These are phyloP conservation scores for Petaurus breviceps DNA, from an alignment of 2,113 vertebrate species.

Conservation along the genomic window DNA sequence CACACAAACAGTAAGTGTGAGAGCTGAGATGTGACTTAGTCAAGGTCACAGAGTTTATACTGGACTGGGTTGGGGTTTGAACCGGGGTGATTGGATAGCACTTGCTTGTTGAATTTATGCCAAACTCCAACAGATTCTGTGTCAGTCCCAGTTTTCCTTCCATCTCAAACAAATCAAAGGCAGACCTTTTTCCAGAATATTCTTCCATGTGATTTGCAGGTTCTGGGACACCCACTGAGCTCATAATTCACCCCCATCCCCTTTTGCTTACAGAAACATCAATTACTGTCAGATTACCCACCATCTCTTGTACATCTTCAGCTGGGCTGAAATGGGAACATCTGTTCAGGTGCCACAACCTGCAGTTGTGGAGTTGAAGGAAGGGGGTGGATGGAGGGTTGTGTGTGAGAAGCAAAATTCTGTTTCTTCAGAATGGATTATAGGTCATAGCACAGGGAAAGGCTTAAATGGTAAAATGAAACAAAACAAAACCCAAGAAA, in stretches of 20 bases:
- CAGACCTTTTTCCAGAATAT: background rate
- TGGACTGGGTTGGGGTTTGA: background rate
- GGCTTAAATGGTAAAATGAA: no score
- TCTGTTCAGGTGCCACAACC: background rate
- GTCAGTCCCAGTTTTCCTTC: background rate
- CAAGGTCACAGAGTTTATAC: background rate
- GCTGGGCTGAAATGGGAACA: accelerated
- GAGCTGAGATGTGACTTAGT: background rate
- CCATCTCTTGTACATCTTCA: background rate
- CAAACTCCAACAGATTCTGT: background rate
- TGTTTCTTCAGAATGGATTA: background rate
- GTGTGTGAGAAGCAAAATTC: background rate
- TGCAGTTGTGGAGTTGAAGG: background rate
- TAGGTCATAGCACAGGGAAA: background rate
- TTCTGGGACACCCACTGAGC: background rate
- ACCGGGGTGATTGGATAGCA: background rate
- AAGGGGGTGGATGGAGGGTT: background rate
- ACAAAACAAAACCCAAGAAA: no score
- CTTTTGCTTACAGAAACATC: background rate
- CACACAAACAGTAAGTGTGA: background rate
- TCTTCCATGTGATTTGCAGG: background rate
- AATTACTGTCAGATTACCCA: background rate
- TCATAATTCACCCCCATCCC: accelerated
- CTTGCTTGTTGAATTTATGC: background rate
- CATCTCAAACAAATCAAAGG: background rate